Conservation (phyloP, 1,140 invertebrate genomes). For the Scylla paramamosain region DNA sequence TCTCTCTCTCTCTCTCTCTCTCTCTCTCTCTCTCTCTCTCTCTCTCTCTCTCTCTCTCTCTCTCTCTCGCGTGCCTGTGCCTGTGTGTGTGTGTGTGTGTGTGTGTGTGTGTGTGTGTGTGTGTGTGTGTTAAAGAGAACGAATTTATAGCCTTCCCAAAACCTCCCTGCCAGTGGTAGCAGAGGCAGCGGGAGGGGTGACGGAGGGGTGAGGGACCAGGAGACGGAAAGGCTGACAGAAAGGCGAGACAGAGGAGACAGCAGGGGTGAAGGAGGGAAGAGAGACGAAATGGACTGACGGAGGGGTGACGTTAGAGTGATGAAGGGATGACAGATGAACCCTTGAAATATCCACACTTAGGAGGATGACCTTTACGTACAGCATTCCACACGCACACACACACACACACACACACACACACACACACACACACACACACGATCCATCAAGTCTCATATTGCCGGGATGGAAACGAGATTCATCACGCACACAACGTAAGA, state of each 20-base stretch:
- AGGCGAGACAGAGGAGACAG: background rate
- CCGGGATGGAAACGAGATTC: background rate
- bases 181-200: background rate
- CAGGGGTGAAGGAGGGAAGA: background rate
- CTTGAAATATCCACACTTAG: too few relatives aligned
- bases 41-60: background rate
- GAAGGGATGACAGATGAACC: too few relatives aligned
- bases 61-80: background rate
- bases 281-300: background rate
- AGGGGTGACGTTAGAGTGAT: too few relatives aligned
- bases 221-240: background rate
- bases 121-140: background rate
- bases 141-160: background rate
- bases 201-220: background rate
- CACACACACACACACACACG: background rate
- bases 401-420: background rate
- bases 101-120: too few relatives aligned
- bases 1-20: conserved; percentile 20
- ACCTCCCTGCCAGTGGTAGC: background rate
- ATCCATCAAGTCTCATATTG: background rate
- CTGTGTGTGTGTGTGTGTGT: too few relatives aligned
- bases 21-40: background rate
- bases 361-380: too few relatives aligned
- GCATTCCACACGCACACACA: background rate
- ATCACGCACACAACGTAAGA: background rate